A percentile compares a stretch with the other conserved stretches of the same genome.
Evolutionary conservation across 2,113 vertebrate genomes (phyloP).

Genomic region (Zosterops borbonicus): DNA sequence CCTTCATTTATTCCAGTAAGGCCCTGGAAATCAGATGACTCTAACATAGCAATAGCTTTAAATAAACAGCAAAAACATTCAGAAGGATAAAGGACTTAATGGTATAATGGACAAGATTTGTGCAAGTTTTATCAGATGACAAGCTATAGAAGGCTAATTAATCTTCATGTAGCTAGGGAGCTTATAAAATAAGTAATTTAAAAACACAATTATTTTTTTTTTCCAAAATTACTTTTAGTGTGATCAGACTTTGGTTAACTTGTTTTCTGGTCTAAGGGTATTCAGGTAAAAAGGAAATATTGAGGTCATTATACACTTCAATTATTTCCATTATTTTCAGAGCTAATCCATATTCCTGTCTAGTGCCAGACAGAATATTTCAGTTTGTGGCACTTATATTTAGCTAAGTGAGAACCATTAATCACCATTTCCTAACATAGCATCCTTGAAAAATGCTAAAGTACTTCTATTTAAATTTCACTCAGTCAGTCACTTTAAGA

Average conservation of each 20-base stretch:
- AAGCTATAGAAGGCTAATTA: background rate
- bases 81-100: background rate
- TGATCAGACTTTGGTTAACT: background rate
- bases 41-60: background rate
- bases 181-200: background rate
- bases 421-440: constrained; percentile 53
- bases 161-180: background rate
- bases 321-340: constrained; percentile 1
- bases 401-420: constrained; percentile 55
- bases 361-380: constrained; percentile 22
- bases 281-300: constrained; percentile 13
- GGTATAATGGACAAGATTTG: background rate
- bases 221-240: background rate
- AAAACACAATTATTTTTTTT: background rate
- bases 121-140: background rate
- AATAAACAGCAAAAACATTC: background rate
- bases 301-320: background rate
- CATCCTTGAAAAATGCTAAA: constrained; percentile 57
- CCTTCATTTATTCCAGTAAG: background rate
- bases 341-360: background rate
- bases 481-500: constrained; percentile 11
- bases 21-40: background rate
- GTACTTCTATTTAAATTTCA: constrained; percentile 52
- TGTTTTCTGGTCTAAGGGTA: background rate
- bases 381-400: constrained; percentile 30